Conservation (phyloP, 2,113 vertebrate species). For the Proteles cristata region DNA sequence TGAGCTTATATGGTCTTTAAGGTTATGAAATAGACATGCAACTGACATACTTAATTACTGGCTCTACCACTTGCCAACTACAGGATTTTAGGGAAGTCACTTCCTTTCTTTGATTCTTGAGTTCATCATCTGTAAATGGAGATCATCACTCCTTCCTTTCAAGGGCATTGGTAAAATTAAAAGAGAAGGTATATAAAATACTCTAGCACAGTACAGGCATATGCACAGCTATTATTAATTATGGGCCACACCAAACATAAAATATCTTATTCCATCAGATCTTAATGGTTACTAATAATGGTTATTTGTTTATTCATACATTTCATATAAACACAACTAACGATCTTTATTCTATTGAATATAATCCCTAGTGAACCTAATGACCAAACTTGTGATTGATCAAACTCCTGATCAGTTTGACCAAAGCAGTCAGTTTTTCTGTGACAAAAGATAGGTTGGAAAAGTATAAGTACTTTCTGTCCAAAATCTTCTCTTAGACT, state of each 20-base stretch:
- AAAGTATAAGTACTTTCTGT: conserved; percentile 10
- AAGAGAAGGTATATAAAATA: not conserved
- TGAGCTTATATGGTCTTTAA: not conserved
- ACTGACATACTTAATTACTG: conserved; percentile 25
- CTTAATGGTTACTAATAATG: conserved; percentile 45
- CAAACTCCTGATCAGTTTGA: not conserved
- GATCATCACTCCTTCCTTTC: not conserved
- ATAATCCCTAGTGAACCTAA: conserved; percentile 10
- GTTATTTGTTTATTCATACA: conserved; percentile 53
- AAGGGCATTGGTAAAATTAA: not conserved
- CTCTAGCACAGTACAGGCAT: not conserved
- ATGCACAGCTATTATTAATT: conserved; percentile 9
- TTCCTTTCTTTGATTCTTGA: conserved; percentile 13
- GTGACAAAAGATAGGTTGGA: not conserved
- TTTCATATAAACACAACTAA: conserved; percentile 61
- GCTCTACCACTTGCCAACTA: not conserved
- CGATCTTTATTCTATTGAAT: conserved; percentile 46
- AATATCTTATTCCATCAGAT: conserved; percentile 44
- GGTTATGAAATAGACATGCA: not conserved
- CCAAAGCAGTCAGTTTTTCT: not conserved
- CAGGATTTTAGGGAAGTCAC: not conserved
- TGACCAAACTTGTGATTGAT: conserved; percentile 18
- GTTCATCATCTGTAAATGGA: not conserved
- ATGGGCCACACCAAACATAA: conserved; percentile 15
- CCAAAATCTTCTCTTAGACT: not conserved